Evolutionary conservation across 2,113 vertebrate genomes (phyloP), one percentile per base, ranked within the genome.

Genomic region (Glaucidium brasilianum): DNA sequence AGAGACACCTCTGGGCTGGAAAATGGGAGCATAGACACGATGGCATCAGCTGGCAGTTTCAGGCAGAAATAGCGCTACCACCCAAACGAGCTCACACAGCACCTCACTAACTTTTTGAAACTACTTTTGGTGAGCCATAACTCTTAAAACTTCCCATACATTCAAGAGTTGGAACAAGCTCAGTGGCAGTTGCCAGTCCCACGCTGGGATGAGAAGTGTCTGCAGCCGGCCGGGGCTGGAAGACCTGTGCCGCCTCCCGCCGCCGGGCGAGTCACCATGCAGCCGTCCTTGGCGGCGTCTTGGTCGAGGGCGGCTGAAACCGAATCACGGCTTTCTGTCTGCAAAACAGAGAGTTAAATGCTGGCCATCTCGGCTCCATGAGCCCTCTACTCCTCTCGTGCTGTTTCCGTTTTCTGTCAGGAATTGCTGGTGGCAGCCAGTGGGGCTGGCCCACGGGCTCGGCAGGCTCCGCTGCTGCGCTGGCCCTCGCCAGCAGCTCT

Each of bases 351-450:
- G 50, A 10, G 80, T 47, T 69, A 58, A 25, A 32, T 63, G 23
- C 43, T 30, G 23, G 20, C 23, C 12, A 1, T 9, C 15, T 19
- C 25, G 27, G 6, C 60, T 41, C 37, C 32, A 3, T 15, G 15
- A 76, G 12, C 25, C 34, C 39, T 43, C 29, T 41, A 6, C 4
- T 49, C 50, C 15, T 60, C 23, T 29, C 29, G 11, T 2, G 6
- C 37, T 2, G 1, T 58, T 53, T 45, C 53, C 27, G 3, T 37
- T 29, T 58, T 50, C 62, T 32, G 6, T 25, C 20, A 1, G 0
- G 13, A 35, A 12, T 58, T 59, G 76, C 47, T 17, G 64, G 20
- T 37, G 32, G n/a, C 10, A 45, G 13, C 27, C 43, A 18, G 43
- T 4, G 43, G 16, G 74, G 32, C 25, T 20, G 11, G 22, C 14